These are phyloP conservation scores for Leptatherina wallacei DNA, from an alignment of 2,797 vertebrate species.

Conservation along the genomic window DNA sequence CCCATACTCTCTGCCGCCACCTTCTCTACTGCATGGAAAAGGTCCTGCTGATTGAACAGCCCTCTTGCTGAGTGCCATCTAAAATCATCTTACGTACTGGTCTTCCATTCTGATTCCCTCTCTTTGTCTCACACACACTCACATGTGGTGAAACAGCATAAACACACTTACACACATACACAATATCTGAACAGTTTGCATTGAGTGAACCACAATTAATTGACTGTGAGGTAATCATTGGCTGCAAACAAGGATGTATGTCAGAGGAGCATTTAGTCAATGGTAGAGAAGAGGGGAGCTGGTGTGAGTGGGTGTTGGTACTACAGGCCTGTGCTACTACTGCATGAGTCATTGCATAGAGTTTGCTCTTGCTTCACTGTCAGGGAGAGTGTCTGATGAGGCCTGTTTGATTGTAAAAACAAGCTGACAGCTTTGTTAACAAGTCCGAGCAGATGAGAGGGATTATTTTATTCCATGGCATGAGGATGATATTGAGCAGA, in stretches of 20 bases:
- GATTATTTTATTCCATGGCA: conserved; percentile 87
- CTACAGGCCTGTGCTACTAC: conserved; percentile 33
- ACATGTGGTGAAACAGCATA: conserved; percentile 13
- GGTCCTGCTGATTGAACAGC: conserved; percentile 82
- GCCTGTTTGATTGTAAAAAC: conserved; percentile 86
- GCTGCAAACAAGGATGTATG: conserved; percentile 81
- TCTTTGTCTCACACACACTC: conserved; percentile 25
- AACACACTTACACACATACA: conserved; percentile 38
- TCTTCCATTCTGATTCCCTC: conserved; percentile 66
- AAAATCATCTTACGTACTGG: conserved; percentile 73
- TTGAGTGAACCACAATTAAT: conserved; percentile 88
- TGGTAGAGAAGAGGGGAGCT: conserved; percentile 42
- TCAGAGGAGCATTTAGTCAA: conserved; percentile 78
- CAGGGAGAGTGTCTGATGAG: conserved; percentile 81
- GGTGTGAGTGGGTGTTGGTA: conserved; percentile 72
- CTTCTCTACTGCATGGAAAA: conserved; percentile 68
- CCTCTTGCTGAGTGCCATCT: conserved; percentile 73
- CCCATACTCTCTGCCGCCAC: conserved; percentile 51
- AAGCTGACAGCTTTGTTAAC: conserved; percentile 89
- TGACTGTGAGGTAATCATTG: conserved; percentile 87
- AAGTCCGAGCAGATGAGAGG: conserved; percentile 88
- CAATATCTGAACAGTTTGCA: conserved; percentile 79
- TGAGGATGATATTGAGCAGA: conserved; percentile 81
- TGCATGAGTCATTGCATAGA: conserved; percentile 43
- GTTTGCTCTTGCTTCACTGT: conserved; percentile 45